These are phyloP conservation scores for Egretta garzetta DNA, from an alignment of 2,113 vertebrate genomes.

Conservation along the genomic window DNA sequence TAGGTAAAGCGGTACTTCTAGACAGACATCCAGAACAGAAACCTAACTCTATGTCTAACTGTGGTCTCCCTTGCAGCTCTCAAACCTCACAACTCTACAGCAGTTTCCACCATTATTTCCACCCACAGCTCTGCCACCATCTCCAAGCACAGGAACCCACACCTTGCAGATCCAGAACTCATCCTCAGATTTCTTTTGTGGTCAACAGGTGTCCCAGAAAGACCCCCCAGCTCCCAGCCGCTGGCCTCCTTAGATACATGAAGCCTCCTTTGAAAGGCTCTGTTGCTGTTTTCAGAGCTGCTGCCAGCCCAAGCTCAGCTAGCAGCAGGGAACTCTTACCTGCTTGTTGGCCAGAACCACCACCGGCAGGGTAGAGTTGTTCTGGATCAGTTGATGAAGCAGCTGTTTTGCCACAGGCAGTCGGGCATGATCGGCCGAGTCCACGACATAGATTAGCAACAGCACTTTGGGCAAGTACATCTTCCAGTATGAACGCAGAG, in stretches of 20 bases:
- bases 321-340: conserved; percentile 75
- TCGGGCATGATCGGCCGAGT: conserved; percentile 81
- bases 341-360: conserved; percentile 95
- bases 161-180: neutral
- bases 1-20: neutral
- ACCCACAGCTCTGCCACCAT: neutral
- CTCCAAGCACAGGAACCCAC: neutral
- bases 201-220: neutral
- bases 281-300: neutral
- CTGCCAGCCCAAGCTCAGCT: neutral
- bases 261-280: neutral
- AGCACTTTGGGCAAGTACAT: conserved; percentile 83
- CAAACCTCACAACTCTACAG: neutral
- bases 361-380: conserved; percentile 81
- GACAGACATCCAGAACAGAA: neutral
- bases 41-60: neutral
- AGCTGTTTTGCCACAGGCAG: conserved; percentile 85
- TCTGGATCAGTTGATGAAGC: conserved; percentile 83
- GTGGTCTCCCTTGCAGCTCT: neutral
- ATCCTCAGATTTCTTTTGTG: neutral
- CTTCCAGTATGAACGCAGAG: conserved; percentile 85
- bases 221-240: neutral
- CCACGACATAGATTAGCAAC: conserved; percentile 90
- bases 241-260: neutral
- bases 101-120: neutral